These are phyloP conservation scores for Carabus problematicus DNA, from an alignment of 2,888 invertebrate species.

Conservation along the genomic window DNA sequence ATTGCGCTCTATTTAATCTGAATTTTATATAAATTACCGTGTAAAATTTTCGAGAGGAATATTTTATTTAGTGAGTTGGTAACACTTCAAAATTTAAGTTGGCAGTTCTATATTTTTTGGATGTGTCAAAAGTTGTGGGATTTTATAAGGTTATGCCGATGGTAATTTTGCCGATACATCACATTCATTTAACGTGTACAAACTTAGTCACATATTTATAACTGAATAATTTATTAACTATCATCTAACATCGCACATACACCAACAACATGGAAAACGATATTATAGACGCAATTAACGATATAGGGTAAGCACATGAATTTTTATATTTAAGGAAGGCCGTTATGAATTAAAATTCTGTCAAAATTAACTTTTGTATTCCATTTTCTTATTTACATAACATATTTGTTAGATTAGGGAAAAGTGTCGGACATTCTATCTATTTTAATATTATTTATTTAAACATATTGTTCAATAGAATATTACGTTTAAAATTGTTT, in stretches of 20 bases:
- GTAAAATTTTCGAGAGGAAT: background rate
- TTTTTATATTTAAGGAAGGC: background rate
- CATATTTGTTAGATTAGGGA: too few species aligned
- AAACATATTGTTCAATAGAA: too few species aligned
- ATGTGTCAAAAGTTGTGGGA: slow-evolving; percentile 26
- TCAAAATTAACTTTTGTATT: background rate
- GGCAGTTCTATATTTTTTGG: slow-evolving; percentile 1
- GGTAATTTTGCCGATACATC: slow-evolving; percentile 33
- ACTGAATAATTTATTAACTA: slow-evolving; percentile 20
- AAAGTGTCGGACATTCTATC: too few species aligned
- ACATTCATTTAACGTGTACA: slow-evolving; percentile 17
- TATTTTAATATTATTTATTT: too few species aligned
- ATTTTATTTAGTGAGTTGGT: background rate
- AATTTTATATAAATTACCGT: background rate
- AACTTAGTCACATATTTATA: slow-evolving; percentile 19
- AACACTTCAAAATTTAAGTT: background rate
- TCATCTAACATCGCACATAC: background rate
- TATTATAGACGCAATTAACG: slow-evolving; percentile 66
- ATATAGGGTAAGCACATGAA: slow-evolving; percentile 65
- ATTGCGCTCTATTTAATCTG: too few species aligned
- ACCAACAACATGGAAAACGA: slow-evolving; percentile 66
- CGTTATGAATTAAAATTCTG: background rate
- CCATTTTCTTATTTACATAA: background rate
- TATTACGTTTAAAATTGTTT: too few species aligned
- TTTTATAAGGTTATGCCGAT: slow-evolving; percentile 32